A percentile compares a stretch with the other conserved stretches of the same genome.
phyloP scores from a whole-genome alignment of 2,888 invertebrate genomes.

The Apamea anceps region DNA sequence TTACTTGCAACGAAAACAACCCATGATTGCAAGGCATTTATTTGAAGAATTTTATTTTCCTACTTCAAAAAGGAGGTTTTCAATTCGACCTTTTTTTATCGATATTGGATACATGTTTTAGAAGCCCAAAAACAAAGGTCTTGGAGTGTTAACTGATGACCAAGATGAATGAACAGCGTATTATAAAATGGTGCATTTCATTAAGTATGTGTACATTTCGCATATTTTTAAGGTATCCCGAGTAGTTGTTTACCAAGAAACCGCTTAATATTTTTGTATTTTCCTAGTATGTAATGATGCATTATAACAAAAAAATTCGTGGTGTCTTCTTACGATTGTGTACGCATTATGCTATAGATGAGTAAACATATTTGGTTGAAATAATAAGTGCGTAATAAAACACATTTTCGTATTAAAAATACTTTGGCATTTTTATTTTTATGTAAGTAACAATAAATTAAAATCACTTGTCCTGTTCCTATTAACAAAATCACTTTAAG shows the following conservation, averaged over 20 bases:
- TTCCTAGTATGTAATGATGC: slow-evolving; percentile 87
- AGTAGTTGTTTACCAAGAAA: slow-evolving; percentile 82
- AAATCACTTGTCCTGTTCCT: slow-evolving; percentile 2
- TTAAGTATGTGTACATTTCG: slow-evolving; percentile 75
- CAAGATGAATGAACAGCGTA: slow-evolving; percentile 77
- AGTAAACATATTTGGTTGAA: slow-evolving; percentile 89
- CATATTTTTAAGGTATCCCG: slow-evolving; percentile 81
- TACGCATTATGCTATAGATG: slow-evolving; percentile 89
- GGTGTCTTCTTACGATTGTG: slow-evolving; percentile 88
- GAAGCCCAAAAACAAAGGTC: slow-evolving; percentile 74
- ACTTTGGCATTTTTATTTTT: slow-evolving; percentile 72
- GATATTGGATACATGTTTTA: slow-evolving; percentile 54
- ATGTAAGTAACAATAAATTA: slow-evolving; percentile 37
- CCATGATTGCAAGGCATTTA: slow-evolving; percentile 19
- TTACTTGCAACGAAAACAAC: slow-evolving; percentile 5
- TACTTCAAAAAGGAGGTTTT: background rate
- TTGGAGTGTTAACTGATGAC: slow-evolving; percentile 85
- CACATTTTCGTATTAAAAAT: slow-evolving; percentile 87
- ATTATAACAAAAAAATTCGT: slow-evolving; percentile 79
- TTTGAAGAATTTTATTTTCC: background rate
- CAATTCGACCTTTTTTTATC: background rate
- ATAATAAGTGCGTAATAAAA: slow-evolving; percentile 91
- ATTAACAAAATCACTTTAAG: slow-evolving; percentile 20
- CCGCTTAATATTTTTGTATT: slow-evolving; percentile 91
- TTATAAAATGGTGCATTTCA: slow-evolving; percentile 84